These are phyloP conservation scores for Orthonychiurus folsomi DNA, from an alignment of 2,888 invertebrate species.

Conservation along the genomic window DNA sequence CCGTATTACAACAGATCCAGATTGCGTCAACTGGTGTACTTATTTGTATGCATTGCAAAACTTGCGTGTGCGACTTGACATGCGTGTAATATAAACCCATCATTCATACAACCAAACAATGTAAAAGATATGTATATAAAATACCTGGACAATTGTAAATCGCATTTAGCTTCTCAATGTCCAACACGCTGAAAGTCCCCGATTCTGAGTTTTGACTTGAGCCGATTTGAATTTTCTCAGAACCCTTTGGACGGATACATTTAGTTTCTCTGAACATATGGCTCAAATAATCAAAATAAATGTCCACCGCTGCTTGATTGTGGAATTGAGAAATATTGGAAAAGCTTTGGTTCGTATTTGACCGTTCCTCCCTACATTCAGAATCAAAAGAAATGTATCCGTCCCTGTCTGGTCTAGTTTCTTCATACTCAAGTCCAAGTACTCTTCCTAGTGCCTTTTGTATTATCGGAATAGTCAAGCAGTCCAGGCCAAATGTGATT, in stretches of 20 bases:
- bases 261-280: conserved; percentile 1
- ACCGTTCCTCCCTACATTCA: neutral
- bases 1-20: no score
- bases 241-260: neutral
- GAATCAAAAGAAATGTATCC: neutral
- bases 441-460: neutral
- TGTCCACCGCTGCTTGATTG: neutral
- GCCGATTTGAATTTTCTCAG: neutral
- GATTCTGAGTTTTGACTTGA: neutral
- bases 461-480: neutral
- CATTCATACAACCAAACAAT: no score
- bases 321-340: neutral
- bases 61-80: no score
- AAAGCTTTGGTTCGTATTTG: neutral
- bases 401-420: conserved; percentile 4
- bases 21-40: no score
- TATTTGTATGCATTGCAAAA: no score
- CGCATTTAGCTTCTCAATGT: conserved; percentile 2
- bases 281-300: conserved; percentile 5
- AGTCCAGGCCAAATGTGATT: neutral
- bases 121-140: no score
- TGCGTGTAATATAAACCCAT: no score
- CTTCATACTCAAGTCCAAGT: conserved; percentile 7
- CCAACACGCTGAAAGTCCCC: conserved; percentile 3
- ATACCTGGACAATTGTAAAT: conserved; percentile 4